These are phyloP conservation scores for Pseudomyrmex sp. DNA, from an alignment of 1,140 invertebrate genomes.

Conservation along the genomic window DNA sequence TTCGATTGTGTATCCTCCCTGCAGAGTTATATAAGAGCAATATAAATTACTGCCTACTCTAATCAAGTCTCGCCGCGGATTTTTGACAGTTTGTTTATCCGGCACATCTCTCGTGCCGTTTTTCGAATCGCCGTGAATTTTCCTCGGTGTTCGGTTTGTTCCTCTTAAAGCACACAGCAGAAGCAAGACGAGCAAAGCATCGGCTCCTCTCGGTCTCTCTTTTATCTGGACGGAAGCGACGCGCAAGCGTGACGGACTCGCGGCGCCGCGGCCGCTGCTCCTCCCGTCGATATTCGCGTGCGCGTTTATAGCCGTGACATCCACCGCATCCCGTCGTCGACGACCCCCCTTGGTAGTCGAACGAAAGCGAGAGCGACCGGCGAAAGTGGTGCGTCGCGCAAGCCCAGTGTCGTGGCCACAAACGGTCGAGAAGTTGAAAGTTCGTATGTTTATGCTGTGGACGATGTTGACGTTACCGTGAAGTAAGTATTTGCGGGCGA, in stretches of 20 bases:
- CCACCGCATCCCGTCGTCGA: conserved; percentile 49
- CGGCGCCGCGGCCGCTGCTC: conserved; percentile 20
- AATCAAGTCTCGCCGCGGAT: not conserved
- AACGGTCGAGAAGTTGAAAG: not conserved
- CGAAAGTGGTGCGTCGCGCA: conserved; percentile 69
- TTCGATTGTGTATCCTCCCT: too few species aligned
- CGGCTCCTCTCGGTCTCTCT: not conserved
- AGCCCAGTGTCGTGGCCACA: conserved; percentile 51
- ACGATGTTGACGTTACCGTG: not conserved
- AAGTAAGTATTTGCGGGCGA: not conserved
- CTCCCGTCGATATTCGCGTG: conserved; percentile 63
- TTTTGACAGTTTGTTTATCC: not conserved
- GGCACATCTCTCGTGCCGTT: not conserved
- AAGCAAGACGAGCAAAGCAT: not conserved
- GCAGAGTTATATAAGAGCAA: too few species aligned
- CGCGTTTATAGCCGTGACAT: conserved; percentile 13
- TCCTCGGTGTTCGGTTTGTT: conserved; percentile 10
- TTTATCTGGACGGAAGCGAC: not conserved
- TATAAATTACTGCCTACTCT: too few species aligned
- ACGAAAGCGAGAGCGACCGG: conserved; percentile 68
- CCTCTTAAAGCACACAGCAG: conserved; percentile 16
- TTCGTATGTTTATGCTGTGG: not conserved
- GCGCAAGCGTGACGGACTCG: conserved; percentile 42
- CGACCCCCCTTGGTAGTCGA: conserved; percentile 41
- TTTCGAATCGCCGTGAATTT: too few species aligned